Evolutionary conservation across 2,888 invertebrate species (phyloP).

Genomic region (Hemistola chrysoprasaria): DNA sequence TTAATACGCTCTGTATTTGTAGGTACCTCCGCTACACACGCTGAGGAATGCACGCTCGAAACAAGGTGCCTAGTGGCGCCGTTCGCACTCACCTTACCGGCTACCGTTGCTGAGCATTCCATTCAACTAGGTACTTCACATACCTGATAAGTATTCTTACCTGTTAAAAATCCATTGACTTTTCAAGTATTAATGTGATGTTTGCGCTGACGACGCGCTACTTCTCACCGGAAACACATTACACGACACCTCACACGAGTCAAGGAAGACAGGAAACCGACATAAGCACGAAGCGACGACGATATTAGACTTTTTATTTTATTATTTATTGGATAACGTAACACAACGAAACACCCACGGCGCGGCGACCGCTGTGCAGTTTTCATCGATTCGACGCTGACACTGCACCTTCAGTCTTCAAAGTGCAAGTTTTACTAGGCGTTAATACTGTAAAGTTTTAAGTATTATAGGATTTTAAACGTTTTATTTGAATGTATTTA

Average conservation of each 20-base stretch:
- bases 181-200: slow-evolving; percentile 20
- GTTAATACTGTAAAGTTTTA: no score
- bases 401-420: no score
- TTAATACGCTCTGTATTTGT: no score
- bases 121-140: slow-evolving; percentile 36
- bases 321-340: no score
- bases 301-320: no score
- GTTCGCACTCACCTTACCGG: no score
- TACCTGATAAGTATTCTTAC: slow-evolving; percentile 41
- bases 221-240: slow-evolving; percentile 19
- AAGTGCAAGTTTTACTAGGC: no score
- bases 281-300: slow-evolving; percentile 34
- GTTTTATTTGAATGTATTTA: no score
- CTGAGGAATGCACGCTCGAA: slow-evolving; percentile 29
- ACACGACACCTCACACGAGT: slow-evolving; percentile 12
- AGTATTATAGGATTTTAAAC: no score
- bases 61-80: slow-evolving; percentile 34
- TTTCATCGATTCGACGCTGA: no score
- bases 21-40: no score
- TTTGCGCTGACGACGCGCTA: slow-evolving; percentile 9
- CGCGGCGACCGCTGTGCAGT: slow-evolving; percentile 17
- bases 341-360: slow-evolving; percentile 44
- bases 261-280: slow-evolving; percentile 19
- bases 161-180: slow-evolving; percentile 66
- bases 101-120: slow-evolving; percentile 55